Evolutionary conservation across 2,113 vertebrate genomes (phyloP).

Genomic region (Lampris megalopsis): DNA sequence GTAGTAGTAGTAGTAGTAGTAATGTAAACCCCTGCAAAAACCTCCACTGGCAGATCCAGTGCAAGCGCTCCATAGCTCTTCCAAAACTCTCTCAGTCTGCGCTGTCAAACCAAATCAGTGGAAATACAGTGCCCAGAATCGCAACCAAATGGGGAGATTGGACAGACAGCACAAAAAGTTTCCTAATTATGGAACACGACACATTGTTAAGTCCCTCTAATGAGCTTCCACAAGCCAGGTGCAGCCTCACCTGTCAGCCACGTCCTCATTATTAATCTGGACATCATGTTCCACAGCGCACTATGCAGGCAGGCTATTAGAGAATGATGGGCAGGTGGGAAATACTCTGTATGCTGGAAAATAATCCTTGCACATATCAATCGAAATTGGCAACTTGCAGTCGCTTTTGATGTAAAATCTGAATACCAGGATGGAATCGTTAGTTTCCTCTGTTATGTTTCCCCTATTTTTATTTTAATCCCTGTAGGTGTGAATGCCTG

Average conservation of each 20-base stretch:
- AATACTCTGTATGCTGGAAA: constrained; percentile 28
- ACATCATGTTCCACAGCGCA: constrained; percentile 54
- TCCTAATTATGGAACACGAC: constrained; percentile 66
- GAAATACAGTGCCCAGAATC: constrained; percentile 7
- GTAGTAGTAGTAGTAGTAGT: too few relatives aligned
- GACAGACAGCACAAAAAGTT: constrained; percentile 51
- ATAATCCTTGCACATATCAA: constrained; percentile 8
- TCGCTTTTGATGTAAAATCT: neutral
- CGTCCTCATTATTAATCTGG: constrained; percentile 67
- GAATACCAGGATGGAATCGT: too few relatives aligned
- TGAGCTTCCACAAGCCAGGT: constrained; percentile 66
- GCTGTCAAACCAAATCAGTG: constrained; percentile 67
- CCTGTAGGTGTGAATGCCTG: too few relatives aligned
- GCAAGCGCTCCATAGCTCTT: constrained; percentile 39
- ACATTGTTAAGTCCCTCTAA: constrained; percentile 67
- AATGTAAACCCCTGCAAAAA: constrained; percentile 34
- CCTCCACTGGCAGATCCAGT: constrained; percentile 20
- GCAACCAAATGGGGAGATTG: constrained; percentile 48
- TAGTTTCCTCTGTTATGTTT: too few relatives aligned
- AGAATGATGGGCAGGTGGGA: constrained; percentile 59
- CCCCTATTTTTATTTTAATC: too few relatives aligned
- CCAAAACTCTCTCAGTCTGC: constrained; percentile 12
- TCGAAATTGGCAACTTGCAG: constrained; percentile 33
- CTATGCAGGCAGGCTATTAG: constrained; percentile 63
- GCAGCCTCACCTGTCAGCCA: constrained; percentile 68